These are phyloP conservation scores for Epinephelus cyanopodus DNA, from an alignment of 2,113 vertebrate genomes.

Conservation along the genomic window DNA sequence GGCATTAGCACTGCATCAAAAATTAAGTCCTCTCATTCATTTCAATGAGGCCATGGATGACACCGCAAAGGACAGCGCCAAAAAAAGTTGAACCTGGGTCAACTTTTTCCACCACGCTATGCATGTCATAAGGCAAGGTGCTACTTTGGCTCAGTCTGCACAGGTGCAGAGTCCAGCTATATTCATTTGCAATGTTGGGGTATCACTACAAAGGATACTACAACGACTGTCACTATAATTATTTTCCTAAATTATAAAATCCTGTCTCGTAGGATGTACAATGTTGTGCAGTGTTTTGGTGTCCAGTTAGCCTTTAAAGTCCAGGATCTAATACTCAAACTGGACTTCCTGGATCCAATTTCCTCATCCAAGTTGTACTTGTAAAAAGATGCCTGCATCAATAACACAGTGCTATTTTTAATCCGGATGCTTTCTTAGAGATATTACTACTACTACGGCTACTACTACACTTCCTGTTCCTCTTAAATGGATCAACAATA, in stretches of 20 bases:
- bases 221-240: neutral
- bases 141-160: neutral
- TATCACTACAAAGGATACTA: neutral
- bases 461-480: neutral
- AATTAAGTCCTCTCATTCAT: neutral
- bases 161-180: neutral
- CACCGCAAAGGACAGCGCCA: neutral
- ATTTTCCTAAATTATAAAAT: neutral
- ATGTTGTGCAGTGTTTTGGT: neutral
- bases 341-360: neutral
- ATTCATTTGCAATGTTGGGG: neutral
- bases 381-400: neutral
- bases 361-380: neutral
- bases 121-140: neutral
- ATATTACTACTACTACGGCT: neutral
- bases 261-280: fast-evolving
- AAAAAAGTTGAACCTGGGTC: neutral
- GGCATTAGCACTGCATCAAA: conserved; percentile 20
- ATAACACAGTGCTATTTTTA: conserved; percentile 22
- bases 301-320: neutral
- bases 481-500: conserved; percentile 12
- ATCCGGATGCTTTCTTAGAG: neutral
- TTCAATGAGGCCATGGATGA: neutral
- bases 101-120: conserved; percentile 4
- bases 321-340: neutral